Conservation (phyloP, 2,797 vertebrate genomes). For the Chanos chanos region DNA sequence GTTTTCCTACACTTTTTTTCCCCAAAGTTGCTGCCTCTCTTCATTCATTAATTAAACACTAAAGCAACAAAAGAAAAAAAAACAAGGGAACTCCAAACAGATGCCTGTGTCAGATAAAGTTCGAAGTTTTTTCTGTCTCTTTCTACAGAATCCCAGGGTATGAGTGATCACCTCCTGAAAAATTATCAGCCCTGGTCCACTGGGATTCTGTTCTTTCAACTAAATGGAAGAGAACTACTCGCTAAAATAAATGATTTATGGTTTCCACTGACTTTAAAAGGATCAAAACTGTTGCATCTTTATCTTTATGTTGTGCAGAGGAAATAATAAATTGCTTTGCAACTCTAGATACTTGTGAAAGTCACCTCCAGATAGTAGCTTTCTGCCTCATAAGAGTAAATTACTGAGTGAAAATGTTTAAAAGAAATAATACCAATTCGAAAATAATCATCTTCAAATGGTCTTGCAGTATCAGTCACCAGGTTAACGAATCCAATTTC, state of each 20-base stretch:
- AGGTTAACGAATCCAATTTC: slow-evolving; percentile 64
- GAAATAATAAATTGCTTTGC: slow-evolving; percentile 49
- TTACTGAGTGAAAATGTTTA: slow-evolving; percentile 18
- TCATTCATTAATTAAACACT: neutral
- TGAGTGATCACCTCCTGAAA: slow-evolving; percentile 34
- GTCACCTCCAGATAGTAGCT: slow-evolving; percentile 33
- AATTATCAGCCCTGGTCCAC: slow-evolving; percentile 23
- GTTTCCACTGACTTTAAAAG: slow-evolving; percentile 19
- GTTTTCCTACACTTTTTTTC: slow-evolving; percentile 6
- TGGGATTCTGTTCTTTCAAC: slow-evolving; percentile 9
- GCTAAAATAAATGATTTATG: slow-evolving; percentile 45
- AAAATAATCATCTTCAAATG: slow-evolving; percentile 50
- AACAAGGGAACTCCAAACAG: slow-evolving; percentile 7
- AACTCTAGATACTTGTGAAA: slow-evolving; percentile 19
- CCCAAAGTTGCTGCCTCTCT: neutral
- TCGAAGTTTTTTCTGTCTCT: neutral
- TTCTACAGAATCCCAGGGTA: slow-evolving; percentile 15
- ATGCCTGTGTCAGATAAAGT: slow-evolving; percentile 15
- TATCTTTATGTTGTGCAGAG: slow-evolving; percentile 25
- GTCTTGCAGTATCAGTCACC: slow-evolving; percentile 57
- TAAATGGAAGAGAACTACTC: slow-evolving; percentile 22
- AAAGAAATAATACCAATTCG: slow-evolving; percentile 6
- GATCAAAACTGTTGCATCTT: slow-evolving; percentile 26
- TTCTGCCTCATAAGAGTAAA: slow-evolving; percentile 25
- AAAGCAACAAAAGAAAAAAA: neutral